A percentile compares a stretch with the other conserved stretches of the same genome.
Evolutionary conservation across 2,888 invertebrate species (phyloP).

Genomic region (Drosophila robusta): DNA sequence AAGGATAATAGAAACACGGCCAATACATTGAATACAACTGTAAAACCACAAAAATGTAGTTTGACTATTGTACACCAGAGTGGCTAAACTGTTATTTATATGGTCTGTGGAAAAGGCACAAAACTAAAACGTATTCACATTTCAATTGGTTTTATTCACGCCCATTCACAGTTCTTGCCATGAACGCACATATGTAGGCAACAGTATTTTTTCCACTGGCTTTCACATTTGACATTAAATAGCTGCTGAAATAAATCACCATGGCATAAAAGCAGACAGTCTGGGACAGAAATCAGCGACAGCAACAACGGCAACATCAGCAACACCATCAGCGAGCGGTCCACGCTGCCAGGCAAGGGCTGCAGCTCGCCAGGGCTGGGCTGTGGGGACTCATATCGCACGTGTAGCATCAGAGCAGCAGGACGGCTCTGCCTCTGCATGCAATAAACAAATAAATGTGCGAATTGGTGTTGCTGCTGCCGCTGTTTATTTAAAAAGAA

Average conservation of each 20-base stretch:
- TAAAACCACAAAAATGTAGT: slow-evolving; percentile 26
- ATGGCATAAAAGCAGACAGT: slow-evolving; percentile 45
- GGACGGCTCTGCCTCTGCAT: slow-evolving; percentile 45
- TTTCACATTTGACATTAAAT: slow-evolving; percentile 67
- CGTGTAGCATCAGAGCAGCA: slow-evolving; percentile 46
- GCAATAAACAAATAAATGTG: slow-evolving; percentile 79
- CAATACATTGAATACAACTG: slow-evolving; percentile 23
- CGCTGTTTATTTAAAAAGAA: slow-evolving; percentile 70
- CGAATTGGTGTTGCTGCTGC: slow-evolving; percentile 53
- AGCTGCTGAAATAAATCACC: slow-evolving; percentile 74
- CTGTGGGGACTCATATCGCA: slow-evolving; percentile 41
- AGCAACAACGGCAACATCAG: slow-evolving; percentile 39
- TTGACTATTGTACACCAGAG: slow-evolving; percentile 28
- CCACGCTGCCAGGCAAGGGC: slow-evolving; percentile 15
- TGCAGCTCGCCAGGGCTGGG: not conserved
- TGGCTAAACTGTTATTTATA: slow-evolving; percentile 28
- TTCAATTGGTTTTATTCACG: slow-evolving; percentile 48
- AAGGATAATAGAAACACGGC: slow-evolving; percentile 1
- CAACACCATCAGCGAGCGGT: slow-evolving; percentile 43
- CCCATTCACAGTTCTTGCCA: slow-evolving; percentile 12
- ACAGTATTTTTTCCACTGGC: slow-evolving; percentile 38
- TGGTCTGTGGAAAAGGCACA: slow-evolving; percentile 24
- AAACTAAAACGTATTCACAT: slow-evolving; percentile 39
- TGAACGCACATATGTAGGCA: slow-evolving; percentile 63
- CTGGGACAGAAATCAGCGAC: slow-evolving; percentile 24